A percentile compares a stretch with the other conserved stretches of the same genome.
phyloP scores from a whole-genome alignment of 2,888 invertebrate species.

The Julus scanicus region DNA sequence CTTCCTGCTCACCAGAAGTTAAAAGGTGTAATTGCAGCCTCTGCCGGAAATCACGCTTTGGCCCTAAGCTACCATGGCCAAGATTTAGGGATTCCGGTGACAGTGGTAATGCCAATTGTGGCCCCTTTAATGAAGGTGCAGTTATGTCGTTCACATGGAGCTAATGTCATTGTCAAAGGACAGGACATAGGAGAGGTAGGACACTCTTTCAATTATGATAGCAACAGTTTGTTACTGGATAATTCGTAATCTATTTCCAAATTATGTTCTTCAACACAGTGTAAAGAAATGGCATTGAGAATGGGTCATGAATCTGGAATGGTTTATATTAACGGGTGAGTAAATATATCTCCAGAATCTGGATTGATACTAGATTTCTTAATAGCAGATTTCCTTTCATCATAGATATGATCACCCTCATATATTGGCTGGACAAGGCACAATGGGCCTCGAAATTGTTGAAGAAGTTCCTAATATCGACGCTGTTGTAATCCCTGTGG shows the following conservation, averaged over 20 bases:
- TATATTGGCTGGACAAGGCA: conserved; percentile 95
- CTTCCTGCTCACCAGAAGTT: conserved; percentile 77
- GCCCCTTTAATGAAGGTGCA: conserved; percentile 97
- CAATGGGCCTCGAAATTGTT: conserved; percentile 90
- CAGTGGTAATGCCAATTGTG: conserved; percentile 94
- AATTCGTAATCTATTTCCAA: not conserved
- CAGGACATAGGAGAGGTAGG: conserved; percentile 79
- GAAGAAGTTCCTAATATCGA: conserved; percentile 90
- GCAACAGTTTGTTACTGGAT: not conserved
- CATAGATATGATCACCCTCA: conserved; percentile 91
- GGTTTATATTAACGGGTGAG: conserved; percentile 88
- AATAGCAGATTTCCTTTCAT: not conserved
- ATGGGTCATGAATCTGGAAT: conserved; percentile 77
- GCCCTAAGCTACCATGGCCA: conserved; percentile 83
- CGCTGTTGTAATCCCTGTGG: conserved; percentile 90
- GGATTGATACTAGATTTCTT: not conserved
- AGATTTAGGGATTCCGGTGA: conserved; percentile 76
- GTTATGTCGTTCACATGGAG: conserved; percentile 84
- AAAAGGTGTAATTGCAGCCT: conserved; percentile 89
- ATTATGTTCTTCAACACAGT: conserved; percentile 65
- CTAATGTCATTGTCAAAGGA: conserved; percentile 85
- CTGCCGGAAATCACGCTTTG: conserved; percentile 93
- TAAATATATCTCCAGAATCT: not conserved
- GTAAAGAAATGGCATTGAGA: conserved; percentile 81
- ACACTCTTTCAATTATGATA: not conserved